These are phyloP conservation scores for Plestiodon gilberti DNA, from an alignment of 2,113 vertebrate species.

Conservation along the genomic window DNA sequence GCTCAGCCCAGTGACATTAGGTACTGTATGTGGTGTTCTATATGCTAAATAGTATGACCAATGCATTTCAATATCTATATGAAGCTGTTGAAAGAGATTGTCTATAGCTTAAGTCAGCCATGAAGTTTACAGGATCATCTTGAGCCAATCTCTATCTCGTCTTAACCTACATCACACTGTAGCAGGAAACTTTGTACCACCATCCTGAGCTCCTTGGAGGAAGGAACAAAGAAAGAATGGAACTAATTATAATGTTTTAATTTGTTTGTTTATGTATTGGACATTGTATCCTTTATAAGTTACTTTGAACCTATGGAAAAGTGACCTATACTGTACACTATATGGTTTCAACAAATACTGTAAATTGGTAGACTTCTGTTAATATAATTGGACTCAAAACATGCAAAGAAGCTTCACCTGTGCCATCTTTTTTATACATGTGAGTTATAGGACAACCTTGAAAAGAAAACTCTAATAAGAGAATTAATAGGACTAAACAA, in stretches of 20 bases:
- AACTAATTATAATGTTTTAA: neutral
- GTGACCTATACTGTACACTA: neutral
- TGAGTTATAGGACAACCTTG: slow-evolving; percentile 7
- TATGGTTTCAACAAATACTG: neutral
- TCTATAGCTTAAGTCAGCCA: too few species aligned
- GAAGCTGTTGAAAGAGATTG: too few species aligned
- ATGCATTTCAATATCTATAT: too few species aligned
- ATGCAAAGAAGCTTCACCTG: neutral
- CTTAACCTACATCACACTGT: too few species aligned
- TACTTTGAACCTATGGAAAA: neutral
- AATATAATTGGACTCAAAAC: neutral
- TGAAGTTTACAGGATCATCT: too few species aligned
- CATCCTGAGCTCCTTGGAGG: too few species aligned
- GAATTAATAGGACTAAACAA: neutral
- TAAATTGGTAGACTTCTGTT: neutral
- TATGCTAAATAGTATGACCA: too few species aligned
- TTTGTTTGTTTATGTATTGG: neutral
- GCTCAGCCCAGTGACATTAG: too few species aligned
- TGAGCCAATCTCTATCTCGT: too few species aligned
- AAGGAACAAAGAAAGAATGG: too few species aligned
- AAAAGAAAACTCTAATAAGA: neutral
- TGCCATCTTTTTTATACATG: neutral
- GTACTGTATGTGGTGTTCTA: too few species aligned
- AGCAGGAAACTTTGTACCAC: too few species aligned
- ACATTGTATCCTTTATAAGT: neutral